Evolutionary conservation across 2,113 vertebrate genomes (phyloP), one percentile per base, ranked within the genome.

Genomic region (Nerophis lumbriciformis): DNA sequence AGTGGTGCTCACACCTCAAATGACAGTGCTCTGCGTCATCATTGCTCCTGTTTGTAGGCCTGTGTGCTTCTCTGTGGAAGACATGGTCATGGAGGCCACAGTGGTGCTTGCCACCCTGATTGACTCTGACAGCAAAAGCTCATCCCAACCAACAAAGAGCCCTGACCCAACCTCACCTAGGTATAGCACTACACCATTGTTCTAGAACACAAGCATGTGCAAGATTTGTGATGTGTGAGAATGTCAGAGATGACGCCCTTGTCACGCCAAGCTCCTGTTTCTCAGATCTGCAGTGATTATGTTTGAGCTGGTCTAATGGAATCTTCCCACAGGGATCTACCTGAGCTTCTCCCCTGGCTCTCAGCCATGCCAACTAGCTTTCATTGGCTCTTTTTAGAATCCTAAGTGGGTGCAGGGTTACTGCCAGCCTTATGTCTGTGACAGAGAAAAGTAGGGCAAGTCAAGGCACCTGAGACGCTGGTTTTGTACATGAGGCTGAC

Each of bases 101-200:
- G 90, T 99, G 51, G 87, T 96, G 69, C 78, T 98, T 85, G 92
- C 95, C 3, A 98, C 94, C 0, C 70, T 95, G 63, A 79, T 66
- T 0, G 91, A 93, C 39, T 19, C 69, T 15, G 81, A 84, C 48
- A 82, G 79, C 61, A 64, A 53, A 19, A n/a, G 10, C 2, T 69
- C 73, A 8, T 86, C 90, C 58, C 90, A 84, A 66, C 62, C 56
- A 12, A 1, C 50, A 45, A 49, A 48, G 48, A 47, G 56, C 39
- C 66, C 45, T 36, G 53, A 10, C 28, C 39, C 51, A 0, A 7
- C 58, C 16, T 5, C 67, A 65, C 65, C 19, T 12, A 82, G 87
- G 90, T 90, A 79, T 59, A 15, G 11, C 12, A 57, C 37, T 42
- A 28, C 44, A 49, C 5, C 7, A 44, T 8, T 15, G 8, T 45